These are phyloP conservation scores for Hemibagrus guttatus DNA, from an alignment of 2,797 vertebrate species.

Conservation along the genomic window DNA sequence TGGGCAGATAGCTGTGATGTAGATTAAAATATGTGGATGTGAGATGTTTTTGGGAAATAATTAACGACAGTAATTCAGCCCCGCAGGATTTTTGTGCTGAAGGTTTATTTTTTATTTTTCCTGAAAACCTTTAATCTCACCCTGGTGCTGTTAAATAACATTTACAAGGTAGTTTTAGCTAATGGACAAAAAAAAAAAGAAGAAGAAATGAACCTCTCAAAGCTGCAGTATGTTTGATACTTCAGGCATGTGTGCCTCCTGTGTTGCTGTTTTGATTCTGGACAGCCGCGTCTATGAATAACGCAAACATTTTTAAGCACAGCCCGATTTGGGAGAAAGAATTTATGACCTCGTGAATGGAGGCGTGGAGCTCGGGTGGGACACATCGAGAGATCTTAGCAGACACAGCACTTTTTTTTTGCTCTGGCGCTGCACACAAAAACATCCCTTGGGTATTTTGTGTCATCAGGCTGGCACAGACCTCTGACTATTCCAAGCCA, in stretches of 20 bases:
- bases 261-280: conserved; percentile 68
- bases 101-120: too few species aligned
- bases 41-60: neutral
- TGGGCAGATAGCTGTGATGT: neutral
- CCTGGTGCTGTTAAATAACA: neutral
- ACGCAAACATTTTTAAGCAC: conserved; percentile 67
- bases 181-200: neutral
- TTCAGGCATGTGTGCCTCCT: conserved; percentile 48
- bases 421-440: conserved; percentile 2
- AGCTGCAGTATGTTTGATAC: conserved; percentile 13
- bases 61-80: neutral
- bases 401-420: conserved; percentile 22
- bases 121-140: neutral
- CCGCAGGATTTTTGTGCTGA: too few species aligned
- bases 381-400: neutral
- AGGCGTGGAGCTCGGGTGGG: conserved; percentile 24
- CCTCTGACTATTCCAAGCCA: neutral
- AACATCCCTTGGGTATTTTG: conserved; percentile 32
- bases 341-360: conserved; percentile 58
- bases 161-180: neutral
- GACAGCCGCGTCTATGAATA: conserved; percentile 73
- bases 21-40: too few species aligned
- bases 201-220: neutral
- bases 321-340: conserved; percentile 63
- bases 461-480: conserved; percentile 14